Evolutionary conservation across 2,113 vertebrate genomes (phyloP).

Genomic region (Equus przewalskii): DNA sequence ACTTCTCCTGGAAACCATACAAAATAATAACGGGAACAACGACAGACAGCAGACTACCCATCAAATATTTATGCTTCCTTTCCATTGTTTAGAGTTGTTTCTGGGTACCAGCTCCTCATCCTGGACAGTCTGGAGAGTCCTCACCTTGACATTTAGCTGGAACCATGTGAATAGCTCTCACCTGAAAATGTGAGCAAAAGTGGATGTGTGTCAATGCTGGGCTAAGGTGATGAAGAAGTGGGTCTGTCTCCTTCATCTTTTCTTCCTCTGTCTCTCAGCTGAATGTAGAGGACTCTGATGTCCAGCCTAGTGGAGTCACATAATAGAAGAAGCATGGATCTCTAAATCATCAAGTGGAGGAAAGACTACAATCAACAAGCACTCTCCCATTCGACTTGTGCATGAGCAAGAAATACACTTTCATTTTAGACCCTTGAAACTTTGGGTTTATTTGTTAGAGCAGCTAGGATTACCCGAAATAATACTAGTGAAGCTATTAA

Average conservation of each 20-base stretch:
- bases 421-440: not conserved
- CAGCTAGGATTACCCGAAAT: not conserved
- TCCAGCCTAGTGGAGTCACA: not conserved
- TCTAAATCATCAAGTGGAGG: not conserved
- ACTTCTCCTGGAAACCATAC: not conserved
- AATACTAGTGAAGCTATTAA: not conserved
- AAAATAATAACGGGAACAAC: not conserved
- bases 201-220: not conserved
- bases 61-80: not conserved
- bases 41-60: not conserved
- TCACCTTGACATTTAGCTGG: not conserved
- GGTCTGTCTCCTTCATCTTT: not conserved
- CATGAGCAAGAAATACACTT: not conserved
- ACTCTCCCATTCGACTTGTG: not conserved
- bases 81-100: not conserved
- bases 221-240: not conserved
- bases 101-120: not conserved
- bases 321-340: not conserved
- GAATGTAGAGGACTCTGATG: not conserved
- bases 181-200: not conserved
- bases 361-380: not conserved
- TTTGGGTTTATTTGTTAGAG: not conserved
- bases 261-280: not conserved
- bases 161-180: not conserved
- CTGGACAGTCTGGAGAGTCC: not conserved